phyloP scores from a whole-genome alignment of 2,888 invertebrate species.

The Euspilapteryx auroguttella region DNA sequence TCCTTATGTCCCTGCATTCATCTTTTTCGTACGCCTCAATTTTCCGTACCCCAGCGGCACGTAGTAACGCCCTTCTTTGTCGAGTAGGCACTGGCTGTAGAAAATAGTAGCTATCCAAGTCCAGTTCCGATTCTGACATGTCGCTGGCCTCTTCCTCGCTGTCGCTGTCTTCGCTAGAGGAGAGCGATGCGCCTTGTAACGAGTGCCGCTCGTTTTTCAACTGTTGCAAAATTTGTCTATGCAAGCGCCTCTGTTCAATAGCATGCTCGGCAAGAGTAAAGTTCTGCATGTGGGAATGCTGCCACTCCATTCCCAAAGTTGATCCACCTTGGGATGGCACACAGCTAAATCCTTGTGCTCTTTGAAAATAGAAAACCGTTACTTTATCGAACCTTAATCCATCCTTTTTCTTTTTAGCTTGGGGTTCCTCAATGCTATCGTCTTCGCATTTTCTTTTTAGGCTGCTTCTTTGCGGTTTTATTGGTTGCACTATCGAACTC shows the following conservation, averaged over 20 bases:
- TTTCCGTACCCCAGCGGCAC: conserved; percentile 92
- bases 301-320: conserved; percentile 91
- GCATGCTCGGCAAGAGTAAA: conserved; percentile 89
- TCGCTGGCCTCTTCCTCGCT: conserved; percentile 84
- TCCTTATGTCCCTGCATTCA: conserved; percentile 89
- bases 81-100: conserved; percentile 90
- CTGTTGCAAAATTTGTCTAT: conserved; percentile 77
- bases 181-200: conserved; percentile 52
- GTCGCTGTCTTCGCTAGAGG: conserved; percentile 83
- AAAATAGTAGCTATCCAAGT: conserved; percentile 88
- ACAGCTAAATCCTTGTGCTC: conserved; percentile 90
- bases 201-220: conserved; percentile 70
- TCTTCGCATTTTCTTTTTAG: conserved; percentile 65
- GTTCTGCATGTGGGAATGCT: conserved; percentile 69
- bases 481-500: conserved; percentile 14
- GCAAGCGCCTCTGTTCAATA: conserved; percentile 82
- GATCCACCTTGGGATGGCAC: conserved; percentile 88
- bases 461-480: conserved; percentile 55
- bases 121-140: conserved; percentile 80
- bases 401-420: conserved; percentile 70
- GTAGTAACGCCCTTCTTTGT: conserved; percentile 82
- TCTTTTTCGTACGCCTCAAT: conserved; percentile 93
- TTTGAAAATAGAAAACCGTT: conserved; percentile 92
- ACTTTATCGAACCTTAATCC: conserved; percentile 89
- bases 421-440: conserved; percentile 41